A percentile compares a stretch with the other conserved stretches of the same genome.
Evolutionary conservation across 2,888 invertebrate species (phyloP).

Genomic region (Rambutsinella grinnellia): DNA sequence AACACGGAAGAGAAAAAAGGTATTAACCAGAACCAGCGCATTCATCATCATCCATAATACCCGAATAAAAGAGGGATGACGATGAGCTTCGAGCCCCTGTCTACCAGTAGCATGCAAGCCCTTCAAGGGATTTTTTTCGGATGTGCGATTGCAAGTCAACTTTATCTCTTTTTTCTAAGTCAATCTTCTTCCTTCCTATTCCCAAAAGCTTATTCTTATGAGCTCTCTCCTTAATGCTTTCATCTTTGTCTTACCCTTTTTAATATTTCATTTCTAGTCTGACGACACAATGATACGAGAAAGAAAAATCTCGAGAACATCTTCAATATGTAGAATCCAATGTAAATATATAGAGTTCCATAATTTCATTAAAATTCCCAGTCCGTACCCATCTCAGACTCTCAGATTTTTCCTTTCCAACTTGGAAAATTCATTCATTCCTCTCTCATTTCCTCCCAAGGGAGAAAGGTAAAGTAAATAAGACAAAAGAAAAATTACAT

Average conservation of each 20-base stretch:
- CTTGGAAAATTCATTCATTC: slow-evolving; percentile 6
- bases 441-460: slow-evolving; percentile 13
- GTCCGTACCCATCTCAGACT: slow-evolving; percentile 27
- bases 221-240: neutral
- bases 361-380: slow-evolving; percentile 57
- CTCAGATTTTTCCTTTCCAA: slow-evolving; percentile 27
- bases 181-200: neutral
- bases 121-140: slow-evolving; percentile 50
- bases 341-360: slow-evolving; percentile 46
- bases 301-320: slow-evolving; percentile 1
- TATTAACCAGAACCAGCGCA: neutral
- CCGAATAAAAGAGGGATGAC: slow-evolving; percentile 20
- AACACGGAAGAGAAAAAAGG: neutral
- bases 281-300: neutral
- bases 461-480: slow-evolving; percentile 32
- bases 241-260: neutral
- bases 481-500: slow-evolving; percentile 36
- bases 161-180: slow-evolving; percentile 12
- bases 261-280: too few relatives aligned
- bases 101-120: slow-evolving; percentile 16
- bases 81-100: neutral
- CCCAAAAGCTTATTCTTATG: neutral
- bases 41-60: slow-evolving; percentile 45
- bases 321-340: slow-evolving; percentile 10
- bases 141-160: slow-evolving; percentile 32